These are phyloP conservation scores for Lasioglossum marginatum DNA, from an alignment of 2,888 invertebrate species.

Conservation along the genomic window DNA sequence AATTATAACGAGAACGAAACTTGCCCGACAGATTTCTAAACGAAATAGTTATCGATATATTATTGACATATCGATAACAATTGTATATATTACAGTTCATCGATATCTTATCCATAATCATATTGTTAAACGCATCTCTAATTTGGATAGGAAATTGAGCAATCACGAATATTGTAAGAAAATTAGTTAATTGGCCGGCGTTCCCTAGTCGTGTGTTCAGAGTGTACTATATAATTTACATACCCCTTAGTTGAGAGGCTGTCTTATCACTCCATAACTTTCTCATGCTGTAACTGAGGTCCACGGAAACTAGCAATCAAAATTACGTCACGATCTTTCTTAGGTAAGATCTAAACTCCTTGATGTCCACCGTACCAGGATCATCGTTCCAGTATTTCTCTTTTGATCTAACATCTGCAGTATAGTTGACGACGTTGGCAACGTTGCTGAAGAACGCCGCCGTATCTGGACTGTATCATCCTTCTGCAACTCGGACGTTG, in stretches of 20 bases:
- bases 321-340: slow-evolving; percentile 6
- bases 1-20: no score
- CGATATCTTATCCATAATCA: no score
- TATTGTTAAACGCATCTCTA: no score
- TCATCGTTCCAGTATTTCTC: neutral
- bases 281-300: neutral
- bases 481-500: neutral
- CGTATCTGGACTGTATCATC: neutral
- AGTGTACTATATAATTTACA: neutral
- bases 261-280: slow-evolving; percentile 7
- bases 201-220: neutral
- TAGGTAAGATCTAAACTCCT: neutral
- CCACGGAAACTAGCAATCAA: neutral
- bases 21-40: no score
- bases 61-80: no score
- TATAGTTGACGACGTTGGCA: neutral
- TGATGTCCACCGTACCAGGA: neutral
- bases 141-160: neutral
- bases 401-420: neutral
- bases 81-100: no score
- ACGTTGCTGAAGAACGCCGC: neutral
- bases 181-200: neutral
- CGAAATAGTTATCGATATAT: no score
- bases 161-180: neutral
- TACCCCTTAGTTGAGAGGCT: neutral